A percentile compares a stretch with the other conserved stretches of the same genome.
phyloP scores from a whole-genome alignment of 1,140 invertebrate species.

The Maconellicoccus hirsutus region DNA sequence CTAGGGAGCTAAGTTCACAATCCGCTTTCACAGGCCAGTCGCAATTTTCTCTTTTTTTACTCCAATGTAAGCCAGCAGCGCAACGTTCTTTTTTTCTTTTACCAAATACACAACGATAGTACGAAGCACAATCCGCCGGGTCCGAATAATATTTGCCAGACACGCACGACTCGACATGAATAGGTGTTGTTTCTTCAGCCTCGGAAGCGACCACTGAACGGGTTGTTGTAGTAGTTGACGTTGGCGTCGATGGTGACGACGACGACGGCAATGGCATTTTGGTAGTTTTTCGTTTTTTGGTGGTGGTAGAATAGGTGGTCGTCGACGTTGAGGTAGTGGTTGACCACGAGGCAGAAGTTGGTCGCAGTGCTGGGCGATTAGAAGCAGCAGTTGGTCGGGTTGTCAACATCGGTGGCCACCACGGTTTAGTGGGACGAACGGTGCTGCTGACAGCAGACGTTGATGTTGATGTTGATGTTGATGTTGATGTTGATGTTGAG shows the following conservation, averaged over 20 bases:
- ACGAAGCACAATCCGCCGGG: slow-evolving; percentile 56
- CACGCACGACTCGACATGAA: slow-evolving; percentile 38
- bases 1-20: slow-evolving; percentile 36
- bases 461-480: slow-evolving; percentile 27
- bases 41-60: slow-evolving; percentile 47
- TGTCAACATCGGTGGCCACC: slow-evolving; percentile 15
- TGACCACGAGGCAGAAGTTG: too few species aligned
- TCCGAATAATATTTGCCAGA: slow-evolving; percentile 53
- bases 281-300: slow-evolving; percentile 32
- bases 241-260: slow-evolving; percentile 32
- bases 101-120: slow-evolving; percentile 59
- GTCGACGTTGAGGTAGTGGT: background rate
- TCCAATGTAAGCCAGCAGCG: slow-evolving; percentile 70
- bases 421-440: slow-evolving; percentile 23
- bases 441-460: slow-evolving; percentile 26
- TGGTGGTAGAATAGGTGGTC: slow-evolving; percentile 29
- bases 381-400: background rate
- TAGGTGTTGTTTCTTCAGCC: slow-evolving; percentile 24
- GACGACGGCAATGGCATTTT: slow-evolving; percentile 17
- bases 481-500: slow-evolving; percentile 19
- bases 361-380: background rate
- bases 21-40: slow-evolving; percentile 65
- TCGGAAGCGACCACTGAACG: background rate
- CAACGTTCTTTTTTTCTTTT: slow-evolving; percentile 55
- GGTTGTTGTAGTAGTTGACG: slow-evolving; percentile 27